These are phyloP conservation scores for Herpailurus yagouaroundi DNA, from an alignment of 2,113 vertebrate genomes.

Conservation along the genomic window DNA sequence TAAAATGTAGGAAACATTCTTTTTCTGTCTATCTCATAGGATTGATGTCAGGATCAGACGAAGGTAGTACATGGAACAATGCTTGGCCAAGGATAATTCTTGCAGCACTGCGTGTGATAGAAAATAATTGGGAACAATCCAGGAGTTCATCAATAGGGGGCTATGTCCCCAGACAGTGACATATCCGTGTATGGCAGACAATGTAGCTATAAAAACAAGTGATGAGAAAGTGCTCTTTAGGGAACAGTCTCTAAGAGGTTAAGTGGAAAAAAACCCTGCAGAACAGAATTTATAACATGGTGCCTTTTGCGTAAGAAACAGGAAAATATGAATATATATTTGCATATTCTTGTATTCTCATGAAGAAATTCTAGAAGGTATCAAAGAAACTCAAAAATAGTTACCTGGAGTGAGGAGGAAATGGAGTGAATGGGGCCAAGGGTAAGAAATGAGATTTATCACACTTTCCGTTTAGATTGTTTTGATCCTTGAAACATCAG, in stretches of 20 bases:
- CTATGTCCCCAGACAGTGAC: background rate
- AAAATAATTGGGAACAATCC: background rate
- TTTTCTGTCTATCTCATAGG: background rate
- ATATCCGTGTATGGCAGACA: background rate
- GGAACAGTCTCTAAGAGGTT: background rate
- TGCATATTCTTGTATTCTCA: background rate
- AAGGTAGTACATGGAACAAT: background rate
- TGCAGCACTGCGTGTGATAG: background rate
- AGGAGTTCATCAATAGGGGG: background rate
- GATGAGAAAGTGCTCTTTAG: background rate
- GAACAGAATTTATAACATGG: background rate
- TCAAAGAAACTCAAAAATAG: background rate
- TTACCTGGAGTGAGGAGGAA: background rate
- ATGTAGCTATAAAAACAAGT: background rate
- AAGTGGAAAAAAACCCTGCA: background rate
- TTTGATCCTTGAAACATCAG: conserved; percentile 21
- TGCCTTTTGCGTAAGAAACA: background rate
- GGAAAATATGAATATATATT: background rate
- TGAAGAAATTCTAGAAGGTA: background rate
- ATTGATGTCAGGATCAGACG: background rate
- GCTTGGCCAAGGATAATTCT: background rate
- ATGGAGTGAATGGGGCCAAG: background rate
- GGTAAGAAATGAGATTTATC: background rate
- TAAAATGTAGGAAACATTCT: background rate
- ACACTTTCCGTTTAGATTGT: background rate